Conservation (phyloP, 2,888 invertebrate genomes). For the Anorthoa munda region DNA sequence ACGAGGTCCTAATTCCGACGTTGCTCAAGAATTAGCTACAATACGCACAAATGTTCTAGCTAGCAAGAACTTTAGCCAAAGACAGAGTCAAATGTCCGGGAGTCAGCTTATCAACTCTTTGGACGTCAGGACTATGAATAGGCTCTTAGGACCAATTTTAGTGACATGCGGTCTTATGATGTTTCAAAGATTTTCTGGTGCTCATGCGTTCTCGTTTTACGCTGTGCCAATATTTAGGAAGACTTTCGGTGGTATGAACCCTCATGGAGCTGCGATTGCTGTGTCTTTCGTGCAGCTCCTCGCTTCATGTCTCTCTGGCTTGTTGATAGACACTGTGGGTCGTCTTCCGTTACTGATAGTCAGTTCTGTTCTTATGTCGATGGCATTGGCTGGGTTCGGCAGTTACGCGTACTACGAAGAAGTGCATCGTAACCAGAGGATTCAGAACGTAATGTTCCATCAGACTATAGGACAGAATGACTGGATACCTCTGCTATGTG, state of each 20-base stretch:
- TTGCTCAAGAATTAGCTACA: slow-evolving; percentile 93
- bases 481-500: slow-evolving; percentile 96
- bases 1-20: slow-evolving; percentile 95
- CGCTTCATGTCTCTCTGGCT: slow-evolving; percentile 95
- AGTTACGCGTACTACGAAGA: slow-evolving; percentile 96
- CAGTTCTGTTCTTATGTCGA: slow-evolving; percentile 96
- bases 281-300: slow-evolving; percentile 96
- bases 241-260: slow-evolving; percentile 95
- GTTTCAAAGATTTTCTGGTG: slow-evolving; percentile 96
- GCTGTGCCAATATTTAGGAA: slow-evolving; percentile 96
- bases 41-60: slow-evolving; percentile 93
- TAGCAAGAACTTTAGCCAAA: slow-evolving; percentile 88
- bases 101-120: slow-evolving; percentile 85
- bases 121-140: slow-evolving; percentile 86
- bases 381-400: slow-evolving; percentile 96
- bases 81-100: slow-evolving; percentile 86
- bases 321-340: slow-evolving; percentile 96
- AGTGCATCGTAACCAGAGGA: slow-evolving; percentile 90
- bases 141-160: slow-evolving; percentile 93
- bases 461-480: slow-evolving; percentile 92
- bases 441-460: slow-evolving; percentile 89
- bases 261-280: slow-evolving; percentile 96
- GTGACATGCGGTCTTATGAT: slow-evolving; percentile 97
- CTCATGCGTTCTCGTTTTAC: slow-evolving; percentile 96
- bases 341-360: slow-evolving; percentile 95